These are phyloP conservation scores for Heliconius eleuchia DNA, from an alignment of 1,140 invertebrate genomes.

Conservation along the genomic window DNA sequence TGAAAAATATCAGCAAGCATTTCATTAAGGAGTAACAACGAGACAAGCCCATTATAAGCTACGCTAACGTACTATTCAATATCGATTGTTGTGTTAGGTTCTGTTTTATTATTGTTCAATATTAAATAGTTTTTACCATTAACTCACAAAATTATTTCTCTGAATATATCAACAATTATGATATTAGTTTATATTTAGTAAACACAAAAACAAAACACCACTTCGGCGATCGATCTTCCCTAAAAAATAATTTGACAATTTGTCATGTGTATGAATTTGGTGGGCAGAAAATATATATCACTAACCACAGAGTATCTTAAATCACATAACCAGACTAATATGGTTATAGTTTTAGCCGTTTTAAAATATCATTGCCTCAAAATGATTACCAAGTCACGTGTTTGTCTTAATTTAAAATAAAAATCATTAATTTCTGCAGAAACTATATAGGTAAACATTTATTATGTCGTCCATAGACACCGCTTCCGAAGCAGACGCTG, in stretches of 20 bases:
- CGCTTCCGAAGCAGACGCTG: conserved; percentile 25
- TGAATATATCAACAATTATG: background rate
- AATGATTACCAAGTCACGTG: too few relatives aligned
- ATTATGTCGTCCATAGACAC: conserved; percentile 28
- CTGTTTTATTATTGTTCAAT: background rate
- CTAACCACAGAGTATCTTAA: background rate
- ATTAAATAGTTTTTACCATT: background rate
- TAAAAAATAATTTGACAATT: background rate
- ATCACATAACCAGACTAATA: too few relatives aligned
- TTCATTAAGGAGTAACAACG: conserved; percentile 73
- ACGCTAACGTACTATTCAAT: background rate
- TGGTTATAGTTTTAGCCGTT: too few relatives aligned
- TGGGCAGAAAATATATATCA: background rate
- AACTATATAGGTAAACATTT: background rate
- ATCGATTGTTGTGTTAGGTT: background rate
- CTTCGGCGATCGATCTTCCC: conserved; percentile 5
- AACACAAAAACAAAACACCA: conserved; percentile 23
- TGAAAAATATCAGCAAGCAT: conserved; percentile 70
- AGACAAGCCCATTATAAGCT: conserved; percentile 64
- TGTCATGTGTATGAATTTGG: background rate
- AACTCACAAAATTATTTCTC: background rate
- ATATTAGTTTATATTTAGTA: conserved; percentile 36
- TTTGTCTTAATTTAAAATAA: too few relatives aligned
- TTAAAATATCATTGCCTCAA: too few relatives aligned
- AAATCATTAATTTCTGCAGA: too few relatives aligned